A percentile compares a stretch with the other conserved stretches of the same genome.
Conservation (phyloP, 2,888 invertebrate species). For the Mesoligia furuncula region DNA sequence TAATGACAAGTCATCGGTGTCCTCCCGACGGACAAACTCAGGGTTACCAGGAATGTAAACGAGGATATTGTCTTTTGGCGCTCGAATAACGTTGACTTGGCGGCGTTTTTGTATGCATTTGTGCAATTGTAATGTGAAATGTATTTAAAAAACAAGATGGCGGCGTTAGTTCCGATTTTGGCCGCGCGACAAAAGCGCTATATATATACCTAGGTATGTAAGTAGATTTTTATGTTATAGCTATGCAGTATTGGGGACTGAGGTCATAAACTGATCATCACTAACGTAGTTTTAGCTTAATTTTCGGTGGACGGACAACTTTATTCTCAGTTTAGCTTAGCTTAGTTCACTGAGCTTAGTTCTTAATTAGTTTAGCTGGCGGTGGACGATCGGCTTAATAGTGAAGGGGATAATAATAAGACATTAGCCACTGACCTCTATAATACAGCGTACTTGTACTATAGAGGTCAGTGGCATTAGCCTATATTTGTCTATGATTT, state of each 20-base stretch:
- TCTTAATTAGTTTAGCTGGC: too few species aligned
- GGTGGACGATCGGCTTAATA: too few species aligned
- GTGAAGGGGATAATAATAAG: not conserved
- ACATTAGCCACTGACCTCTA: too few species aligned
- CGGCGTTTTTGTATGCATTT: not conserved
- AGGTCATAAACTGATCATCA: too few species aligned
- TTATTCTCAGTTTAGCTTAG: too few species aligned
- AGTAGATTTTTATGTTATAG: not conserved
- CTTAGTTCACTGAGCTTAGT: too few species aligned
- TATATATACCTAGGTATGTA: not conserved
- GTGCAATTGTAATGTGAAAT: not conserved
- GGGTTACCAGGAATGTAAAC: slow-evolving; percentile 77
- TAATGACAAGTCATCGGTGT: slow-evolving; percentile 91
- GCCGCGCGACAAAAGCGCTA: not conserved
- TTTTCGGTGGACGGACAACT: too few species aligned
- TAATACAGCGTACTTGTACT: too few species aligned
- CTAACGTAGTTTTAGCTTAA: too few species aligned
- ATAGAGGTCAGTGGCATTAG: too few species aligned
- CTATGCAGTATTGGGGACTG: too few species aligned
- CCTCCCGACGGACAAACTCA: slow-evolving; percentile 82
- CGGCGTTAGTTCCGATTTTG: not conserved
- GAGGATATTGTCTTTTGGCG: not conserved
- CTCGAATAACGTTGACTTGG: not conserved
- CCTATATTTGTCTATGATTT: not conserved
- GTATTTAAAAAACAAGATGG: not conserved